These are phyloP conservation scores for Desmodus rotundus DNA, from an alignment of 2,113 vertebrate species.

Conservation along the genomic window DNA sequence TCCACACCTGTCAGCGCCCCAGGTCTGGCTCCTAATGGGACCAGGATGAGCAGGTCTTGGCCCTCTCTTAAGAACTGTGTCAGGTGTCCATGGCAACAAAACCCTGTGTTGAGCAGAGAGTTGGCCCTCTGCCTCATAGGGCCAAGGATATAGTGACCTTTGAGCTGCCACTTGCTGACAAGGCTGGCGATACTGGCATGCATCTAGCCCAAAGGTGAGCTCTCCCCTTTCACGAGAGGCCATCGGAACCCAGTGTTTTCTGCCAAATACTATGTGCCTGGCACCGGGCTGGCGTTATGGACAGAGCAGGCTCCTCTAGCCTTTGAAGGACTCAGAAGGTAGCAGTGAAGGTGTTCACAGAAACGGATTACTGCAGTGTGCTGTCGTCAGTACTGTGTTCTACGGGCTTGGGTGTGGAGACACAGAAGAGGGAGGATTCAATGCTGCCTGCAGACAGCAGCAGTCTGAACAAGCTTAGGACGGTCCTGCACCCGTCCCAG, in stretches of 20 bases:
- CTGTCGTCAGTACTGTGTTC: not conserved
- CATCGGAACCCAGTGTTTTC: not conserved
- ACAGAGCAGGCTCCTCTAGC: not conserved
- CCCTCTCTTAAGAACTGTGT: slow-evolving; percentile 37
- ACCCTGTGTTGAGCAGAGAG: slow-evolving; percentile 3
- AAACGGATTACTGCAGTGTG: too few species aligned
- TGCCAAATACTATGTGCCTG: not conserved
- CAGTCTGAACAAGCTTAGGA: not conserved
- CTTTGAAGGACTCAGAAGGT: not conserved
- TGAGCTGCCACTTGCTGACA: slow-evolving; percentile 31
- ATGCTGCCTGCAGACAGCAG: not conserved
- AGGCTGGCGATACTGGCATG: not conserved
- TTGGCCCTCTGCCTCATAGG: not conserved
- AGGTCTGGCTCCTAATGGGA: slow-evolving; percentile 17
- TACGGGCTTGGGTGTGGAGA: not conserved
- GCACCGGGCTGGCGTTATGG: not conserved
- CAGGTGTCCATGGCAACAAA: slow-evolving; percentile 44
- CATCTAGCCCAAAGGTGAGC: not conserved
- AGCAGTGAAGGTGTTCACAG: too few species aligned
- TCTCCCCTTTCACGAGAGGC: not conserved
- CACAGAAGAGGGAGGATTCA: not conserved
- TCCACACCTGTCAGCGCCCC: slow-evolving; percentile 59
- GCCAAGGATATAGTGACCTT: slow-evolving; percentile 57
- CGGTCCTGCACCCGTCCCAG: not conserved
- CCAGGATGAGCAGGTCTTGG: not conserved